phyloP scores from a whole-genome alignment of 2,888 invertebrate species.

The Hipparchia sbordonii region DNA sequence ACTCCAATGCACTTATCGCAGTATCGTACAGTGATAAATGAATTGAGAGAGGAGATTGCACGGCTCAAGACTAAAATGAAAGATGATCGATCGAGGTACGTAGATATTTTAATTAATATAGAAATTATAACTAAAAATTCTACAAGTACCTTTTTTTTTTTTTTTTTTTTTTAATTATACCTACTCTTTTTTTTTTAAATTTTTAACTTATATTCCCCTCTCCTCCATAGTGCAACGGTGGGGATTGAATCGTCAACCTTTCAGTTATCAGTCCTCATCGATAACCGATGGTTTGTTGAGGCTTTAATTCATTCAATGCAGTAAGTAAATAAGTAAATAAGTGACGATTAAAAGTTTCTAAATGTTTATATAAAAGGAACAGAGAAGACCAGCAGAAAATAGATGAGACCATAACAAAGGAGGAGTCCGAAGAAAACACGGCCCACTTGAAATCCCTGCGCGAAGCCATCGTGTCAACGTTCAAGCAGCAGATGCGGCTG shows the following conservation, averaged over 20 bases:
- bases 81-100: conserved; percentile 83
- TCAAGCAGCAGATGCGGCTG: conserved; percentile 96
- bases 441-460: conserved; percentile 86
- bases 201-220: too few species aligned
- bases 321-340: too few species aligned
- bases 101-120: not conserved
- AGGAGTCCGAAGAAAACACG: conserved; percentile 61
- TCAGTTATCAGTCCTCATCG: too few species aligned
- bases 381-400: conserved; percentile 63
- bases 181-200: too few species aligned
- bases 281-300: too few species aligned
- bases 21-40: conserved; percentile 91
- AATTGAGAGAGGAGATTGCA: conserved; percentile 92
- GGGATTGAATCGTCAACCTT: too few species aligned
- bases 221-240: too few species aligned
- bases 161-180: too few species aligned
- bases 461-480: conserved; percentile 93
- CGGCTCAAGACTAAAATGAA: conserved; percentile 91
- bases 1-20: conserved; percentile 92
- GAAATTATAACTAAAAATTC: not conserved
- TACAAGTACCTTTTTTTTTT: too few species aligned
- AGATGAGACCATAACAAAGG: conserved; percentile 55
- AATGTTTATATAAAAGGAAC: conserved; percentile 45
- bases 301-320: too few species aligned
- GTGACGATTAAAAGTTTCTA: not conserved